These are phyloP conservation scores for Orthosia gracilis DNA, from an alignment of 2,888 invertebrate species.

Conservation along the genomic window DNA sequence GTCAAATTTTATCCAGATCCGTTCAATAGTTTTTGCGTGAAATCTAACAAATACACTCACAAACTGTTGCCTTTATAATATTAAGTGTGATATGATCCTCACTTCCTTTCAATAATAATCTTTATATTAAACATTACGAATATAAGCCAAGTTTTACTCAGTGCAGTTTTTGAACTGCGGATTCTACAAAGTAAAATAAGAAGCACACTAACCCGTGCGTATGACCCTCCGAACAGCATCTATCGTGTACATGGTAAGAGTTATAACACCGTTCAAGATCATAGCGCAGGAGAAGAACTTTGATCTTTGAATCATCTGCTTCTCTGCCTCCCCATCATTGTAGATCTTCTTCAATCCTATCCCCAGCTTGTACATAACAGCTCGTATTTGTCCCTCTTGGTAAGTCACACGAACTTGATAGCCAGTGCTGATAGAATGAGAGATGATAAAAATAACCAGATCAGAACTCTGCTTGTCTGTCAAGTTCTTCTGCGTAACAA, in stretches of 20 bases:
- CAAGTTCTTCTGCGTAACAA: constrained; percentile 66
- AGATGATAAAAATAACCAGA: constrained; percentile 34
- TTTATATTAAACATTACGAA: neutral
- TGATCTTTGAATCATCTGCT: constrained; percentile 45
- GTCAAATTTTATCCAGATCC: no score
- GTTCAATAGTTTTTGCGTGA: no score
- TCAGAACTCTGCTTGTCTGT: constrained; percentile 56
- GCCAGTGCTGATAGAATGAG: constrained; percentile 31
- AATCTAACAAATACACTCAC: no score
- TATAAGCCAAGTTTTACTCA: neutral
- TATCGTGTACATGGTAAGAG: constrained; percentile 35
- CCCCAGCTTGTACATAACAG: constrained; percentile 45
- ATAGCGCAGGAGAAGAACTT: constrained; percentile 51
- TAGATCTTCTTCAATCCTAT: constrained; percentile 41
- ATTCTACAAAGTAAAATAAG: neutral
- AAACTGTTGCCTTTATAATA: no score
- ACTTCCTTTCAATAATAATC: neutral
- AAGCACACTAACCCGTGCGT: constrained; percentile 31
- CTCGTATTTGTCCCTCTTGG: constrained; percentile 30
- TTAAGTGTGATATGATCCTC: no score
- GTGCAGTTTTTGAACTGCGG: neutral
- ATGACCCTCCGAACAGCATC: constrained; percentile 43
- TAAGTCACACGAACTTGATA: constrained; percentile 36
- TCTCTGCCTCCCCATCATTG: constrained; percentile 41
- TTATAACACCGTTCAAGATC: constrained; percentile 22